Evolutionary conservation across 2,113 vertebrate species (phyloP).

Genomic region (Leucopsar rothschildi): DNA sequence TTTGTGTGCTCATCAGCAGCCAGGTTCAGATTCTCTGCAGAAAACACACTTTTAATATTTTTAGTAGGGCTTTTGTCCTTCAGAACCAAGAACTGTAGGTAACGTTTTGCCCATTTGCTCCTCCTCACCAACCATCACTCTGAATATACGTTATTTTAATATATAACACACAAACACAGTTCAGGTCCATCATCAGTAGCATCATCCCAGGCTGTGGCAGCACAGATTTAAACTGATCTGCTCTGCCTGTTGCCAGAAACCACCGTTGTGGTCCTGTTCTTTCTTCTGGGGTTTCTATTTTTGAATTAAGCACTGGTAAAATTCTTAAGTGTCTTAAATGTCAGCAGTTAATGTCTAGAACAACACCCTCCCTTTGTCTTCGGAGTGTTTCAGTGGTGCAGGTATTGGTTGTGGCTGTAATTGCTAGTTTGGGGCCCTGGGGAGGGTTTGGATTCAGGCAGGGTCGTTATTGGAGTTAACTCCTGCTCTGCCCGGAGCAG

Average conservation of each 20-base stretch:
- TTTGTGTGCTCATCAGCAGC: neutral
- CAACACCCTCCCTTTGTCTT: slow-evolving; percentile 28
- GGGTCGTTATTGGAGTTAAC: neutral
- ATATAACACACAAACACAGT: accelerated
- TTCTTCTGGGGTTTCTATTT: neutral
- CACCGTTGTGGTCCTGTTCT: neutral
- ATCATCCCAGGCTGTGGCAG: neutral
- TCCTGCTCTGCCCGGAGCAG: neutral
- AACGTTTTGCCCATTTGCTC: neutral
- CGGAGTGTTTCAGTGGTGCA: neutral
- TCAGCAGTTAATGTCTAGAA: neutral
- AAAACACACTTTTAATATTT: neutral
- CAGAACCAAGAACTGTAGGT: neutral
- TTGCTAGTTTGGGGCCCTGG: slow-evolving; percentile 14
- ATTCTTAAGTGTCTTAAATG: neutral
- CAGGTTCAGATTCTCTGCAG: neutral
- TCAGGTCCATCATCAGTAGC: neutral
- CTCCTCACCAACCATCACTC: accelerated
- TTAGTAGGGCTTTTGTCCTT: neutral
- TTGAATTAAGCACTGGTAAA: neutral
- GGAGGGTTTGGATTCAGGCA: slow-evolving; percentile 21
- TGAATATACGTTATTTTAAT: neutral
- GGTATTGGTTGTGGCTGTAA: neutral
- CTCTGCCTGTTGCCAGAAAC: neutral
- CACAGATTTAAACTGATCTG: neutral